Base-by-base conservation (phyloP, 2,797 vertebrate species). In the Pyrocephalus nanus region DNA sequence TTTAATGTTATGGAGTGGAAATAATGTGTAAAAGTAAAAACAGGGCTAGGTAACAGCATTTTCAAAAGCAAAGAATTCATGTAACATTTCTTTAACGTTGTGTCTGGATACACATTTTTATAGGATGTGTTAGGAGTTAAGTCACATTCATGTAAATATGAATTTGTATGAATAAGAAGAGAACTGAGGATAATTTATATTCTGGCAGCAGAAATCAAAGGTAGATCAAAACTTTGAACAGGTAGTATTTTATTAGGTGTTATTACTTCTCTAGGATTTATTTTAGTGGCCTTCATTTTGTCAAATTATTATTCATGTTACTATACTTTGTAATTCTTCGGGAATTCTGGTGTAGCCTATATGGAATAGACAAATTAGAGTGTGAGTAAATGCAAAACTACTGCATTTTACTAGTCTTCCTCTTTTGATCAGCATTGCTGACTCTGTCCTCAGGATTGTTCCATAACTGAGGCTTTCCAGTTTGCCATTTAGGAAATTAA, bases 241-340 rank as follows among this genome's bases (percentile, higher is more conserved):
- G 76, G 83, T 93, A 57, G 67, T 96, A 92, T 90, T 96, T 96
- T 95, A 97, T 96, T 95, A 94, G 20, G 38, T 74, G 53, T 96
- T 96, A 88, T 87, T 96, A 78, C 65, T 72, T 96, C 92, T 87
- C 75, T 43, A 95, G 90, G 84, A 85, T 96, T 86, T 96, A 86
- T 96, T 97, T 97, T 95, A 94, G 96, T 67, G 93, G 89, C 48
- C 54, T 83, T 82, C 74, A 86, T 93, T 94, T 89, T 94, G 29
- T 86, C 70, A 40, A 78, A 64, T 91, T 90, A 61, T 79, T 60
- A 73, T 80, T 86, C 75, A 70, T 47, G 26, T 81, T 71, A 51
- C 53, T 60, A 14, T 58, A 8, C 36, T 77, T 54, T 72, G 50
- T 83, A 82, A 57, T 88, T 95, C 78, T 86, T 17, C 12, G 62